These are phyloP conservation scores for Orthonyx spaldingii DNA, from an alignment of 2,113 vertebrate genomes.

Conservation along the genomic window DNA sequence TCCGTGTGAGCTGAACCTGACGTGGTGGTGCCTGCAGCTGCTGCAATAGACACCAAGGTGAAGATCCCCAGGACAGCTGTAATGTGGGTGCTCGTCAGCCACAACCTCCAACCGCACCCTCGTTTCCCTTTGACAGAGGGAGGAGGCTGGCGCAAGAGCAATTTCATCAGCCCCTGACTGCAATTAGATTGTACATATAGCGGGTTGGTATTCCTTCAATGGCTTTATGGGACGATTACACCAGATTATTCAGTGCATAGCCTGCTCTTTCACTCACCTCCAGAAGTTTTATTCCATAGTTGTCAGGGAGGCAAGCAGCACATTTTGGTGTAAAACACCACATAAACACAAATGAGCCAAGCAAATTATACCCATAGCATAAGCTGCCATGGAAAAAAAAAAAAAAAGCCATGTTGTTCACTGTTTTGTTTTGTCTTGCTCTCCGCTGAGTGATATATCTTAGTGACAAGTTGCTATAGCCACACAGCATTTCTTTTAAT, in stretches of 20 bases:
- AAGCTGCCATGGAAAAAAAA: neutral
- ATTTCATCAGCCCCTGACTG: neutral
- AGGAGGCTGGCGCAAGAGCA: neutral
- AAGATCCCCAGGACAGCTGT: neutral
- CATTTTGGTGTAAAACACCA: neutral
- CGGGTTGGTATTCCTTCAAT: neutral
- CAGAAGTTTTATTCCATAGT: neutral
- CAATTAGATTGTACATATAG: neutral
- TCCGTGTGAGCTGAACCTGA: neutral
- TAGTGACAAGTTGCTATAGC: neutral
- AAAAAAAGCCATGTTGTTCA: neutral
- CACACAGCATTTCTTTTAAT: neutral
- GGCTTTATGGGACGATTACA: fast-evolving
- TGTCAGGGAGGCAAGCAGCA: neutral
- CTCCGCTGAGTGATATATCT: neutral
- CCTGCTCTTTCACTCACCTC: neutral
- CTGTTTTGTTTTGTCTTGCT: neutral
- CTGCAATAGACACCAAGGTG: neutral
- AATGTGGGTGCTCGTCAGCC: neutral
- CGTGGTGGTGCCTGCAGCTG: neutral
- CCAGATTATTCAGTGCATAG: neutral
- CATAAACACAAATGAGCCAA: neutral
- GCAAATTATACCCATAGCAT: neutral
- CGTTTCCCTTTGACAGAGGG: neutral
- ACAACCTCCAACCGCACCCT: neutral